Evolutionary conservation across 2,797 vertebrate genomes (phyloP), one percentile per base, ranked within the genome.

Genomic region (Gymnoscopelus microlampas): DNA sequence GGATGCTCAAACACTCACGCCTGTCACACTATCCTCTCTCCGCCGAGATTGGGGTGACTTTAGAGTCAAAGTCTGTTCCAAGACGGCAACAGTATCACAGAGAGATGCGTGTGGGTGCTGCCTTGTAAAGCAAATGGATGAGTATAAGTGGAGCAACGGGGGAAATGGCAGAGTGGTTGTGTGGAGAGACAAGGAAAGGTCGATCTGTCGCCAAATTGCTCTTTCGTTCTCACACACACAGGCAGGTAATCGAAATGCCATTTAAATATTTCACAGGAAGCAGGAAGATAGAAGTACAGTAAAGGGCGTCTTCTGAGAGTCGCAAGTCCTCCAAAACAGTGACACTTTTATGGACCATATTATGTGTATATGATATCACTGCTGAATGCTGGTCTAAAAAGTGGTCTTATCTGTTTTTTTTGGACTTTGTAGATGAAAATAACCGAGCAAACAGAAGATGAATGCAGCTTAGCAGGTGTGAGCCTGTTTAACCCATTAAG

Each of bases 181-280:
- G 39, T 2, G 39, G 53, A 64, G 49, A 65, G 39, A 55, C 60
- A 49, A 77, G 14, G 53, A 84, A 85, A 86, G 78, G 81, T 84
- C 78, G 81, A 49, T 73, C 62, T 67, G 61, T 81, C 73, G 73
- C 74, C 60, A 78, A 68, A 77, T 78, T 80, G 80, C 60, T 81
- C 75, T 82, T 70, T 80, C 70, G 7, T 39, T 77, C 59, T 69
- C 62, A n/a, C 69, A 48, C 59, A 48, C 61, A 48, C 62, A 65
- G 4, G 53, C 72, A 69, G 60, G 76, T 83, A 73, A 87, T 82
- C 74, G 76, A 78, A 84, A 79, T 53, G 26, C 67, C 64, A 68
- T 59, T 75, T 71, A 77, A 78, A 82, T 82, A 76, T 82, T 66
- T 80, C 24, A 61, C 32, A 61, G 68, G n/a, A 54, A 50, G 11